Conservation (phyloP, 1,140 invertebrate species). For the Cardiocondyla obscurior region DNA sequence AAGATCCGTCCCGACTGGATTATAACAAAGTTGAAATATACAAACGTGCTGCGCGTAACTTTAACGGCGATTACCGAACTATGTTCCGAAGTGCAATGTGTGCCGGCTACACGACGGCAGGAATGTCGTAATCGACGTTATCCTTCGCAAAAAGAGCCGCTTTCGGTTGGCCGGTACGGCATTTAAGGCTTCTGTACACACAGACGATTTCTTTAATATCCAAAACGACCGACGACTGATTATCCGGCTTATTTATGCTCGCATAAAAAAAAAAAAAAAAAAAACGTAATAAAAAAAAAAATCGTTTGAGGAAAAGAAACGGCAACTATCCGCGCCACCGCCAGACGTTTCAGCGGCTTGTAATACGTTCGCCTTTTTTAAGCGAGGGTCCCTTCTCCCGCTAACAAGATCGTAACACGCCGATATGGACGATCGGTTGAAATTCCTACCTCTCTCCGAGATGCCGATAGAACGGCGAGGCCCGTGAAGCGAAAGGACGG, state of each 20-base stretch:
- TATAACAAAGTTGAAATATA: conserved; percentile 52
- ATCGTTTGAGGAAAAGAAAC: conserved; percentile 19
- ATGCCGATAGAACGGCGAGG: conserved; percentile 1
- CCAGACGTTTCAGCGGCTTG: not conserved
- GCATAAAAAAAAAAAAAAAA: no score
- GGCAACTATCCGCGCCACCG: not conserved
- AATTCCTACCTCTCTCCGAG: conserved; percentile 12
- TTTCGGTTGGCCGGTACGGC: not conserved
- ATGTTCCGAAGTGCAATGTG: conserved; percentile 13
- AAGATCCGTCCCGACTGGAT: not conserved
- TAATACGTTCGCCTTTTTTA: conserved; percentile 16
- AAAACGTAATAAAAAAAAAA: no score
- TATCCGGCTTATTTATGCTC: conserved; percentile 48
- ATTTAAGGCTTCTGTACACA: conserved; percentile 48
- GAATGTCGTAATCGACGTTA: conserved; percentile 52
- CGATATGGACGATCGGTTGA: conserved; percentile 47
- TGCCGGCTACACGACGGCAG: not conserved
- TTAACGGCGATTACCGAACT: conserved; percentile 40
- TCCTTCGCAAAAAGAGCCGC: conserved; percentile 12
- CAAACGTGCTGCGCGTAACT: conserved; percentile 35
- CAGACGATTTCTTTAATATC: conserved; percentile 25
- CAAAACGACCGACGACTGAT: conserved; percentile 47
- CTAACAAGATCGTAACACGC: conserved; percentile 45
- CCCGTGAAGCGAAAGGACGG: not conserved
- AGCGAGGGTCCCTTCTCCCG: not conserved